These are phyloP conservation scores for Melanotaenia pygmaea DNA, from an alignment of 2,797 vertebrate genomes.

Conservation along the genomic window DNA sequence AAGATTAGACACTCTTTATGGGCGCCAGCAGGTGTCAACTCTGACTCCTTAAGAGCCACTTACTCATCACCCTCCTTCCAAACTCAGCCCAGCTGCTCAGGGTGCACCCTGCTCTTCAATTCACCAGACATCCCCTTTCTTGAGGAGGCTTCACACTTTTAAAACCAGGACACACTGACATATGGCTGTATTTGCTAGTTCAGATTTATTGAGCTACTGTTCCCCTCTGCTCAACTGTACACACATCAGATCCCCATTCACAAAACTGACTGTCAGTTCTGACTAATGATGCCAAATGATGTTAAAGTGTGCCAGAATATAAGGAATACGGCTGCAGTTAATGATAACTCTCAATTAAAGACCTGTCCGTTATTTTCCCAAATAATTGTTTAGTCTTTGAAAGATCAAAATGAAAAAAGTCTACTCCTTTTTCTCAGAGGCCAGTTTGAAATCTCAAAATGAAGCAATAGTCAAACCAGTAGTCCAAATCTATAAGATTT, in stretches of 20 bases:
- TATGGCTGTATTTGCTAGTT: constrained; percentile 36
- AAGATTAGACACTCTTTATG: constrained; percentile 55
- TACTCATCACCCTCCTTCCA: constrained; percentile 36
- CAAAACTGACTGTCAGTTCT: constrained; percentile 13
- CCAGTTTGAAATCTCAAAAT: neutral
- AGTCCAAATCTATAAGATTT: neutral
- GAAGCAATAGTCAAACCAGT: neutral
- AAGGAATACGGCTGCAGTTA: neutral
- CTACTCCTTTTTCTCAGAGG: neutral
- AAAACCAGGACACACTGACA: constrained; percentile 26
- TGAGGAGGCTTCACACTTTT: constrained; percentile 53
- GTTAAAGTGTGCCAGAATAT: neutral
- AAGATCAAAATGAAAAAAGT: neutral
- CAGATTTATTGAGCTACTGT: constrained; percentile 40
- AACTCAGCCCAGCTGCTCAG: constrained; percentile 61
- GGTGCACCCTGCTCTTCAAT: constrained; percentile 41
- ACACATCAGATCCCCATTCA: constrained; percentile 58
- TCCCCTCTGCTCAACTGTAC: constrained; percentile 50
- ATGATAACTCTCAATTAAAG: neutral
- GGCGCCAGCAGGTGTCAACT: constrained; percentile 74
- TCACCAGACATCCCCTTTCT: constrained; percentile 33
- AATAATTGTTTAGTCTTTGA: neutral
- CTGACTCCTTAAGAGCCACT: constrained; percentile 49
- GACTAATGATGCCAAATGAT: neutral
- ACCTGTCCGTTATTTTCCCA: neutral